Evolutionary conservation across 2,113 vertebrate species (phyloP).

Genomic region (Ophthalmolycus amberensis): DNA sequence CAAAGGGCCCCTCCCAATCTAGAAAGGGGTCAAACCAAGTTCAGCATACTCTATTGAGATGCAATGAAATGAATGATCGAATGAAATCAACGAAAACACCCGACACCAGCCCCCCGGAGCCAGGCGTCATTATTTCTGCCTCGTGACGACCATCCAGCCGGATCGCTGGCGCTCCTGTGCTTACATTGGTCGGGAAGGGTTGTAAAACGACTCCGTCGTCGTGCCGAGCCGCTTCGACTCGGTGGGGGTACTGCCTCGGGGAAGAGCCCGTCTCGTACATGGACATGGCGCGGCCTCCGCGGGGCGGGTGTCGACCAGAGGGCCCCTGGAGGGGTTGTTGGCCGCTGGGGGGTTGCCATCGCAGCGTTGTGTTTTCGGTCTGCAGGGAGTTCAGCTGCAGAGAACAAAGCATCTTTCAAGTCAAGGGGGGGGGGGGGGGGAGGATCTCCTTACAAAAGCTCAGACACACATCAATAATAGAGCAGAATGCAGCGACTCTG

Average conservation of each 20-base stretch:
- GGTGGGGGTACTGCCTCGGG: conserved; percentile 91
- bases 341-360: conserved; percentile 90
- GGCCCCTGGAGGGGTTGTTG: conserved; percentile 87
- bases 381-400: conserved; percentile 96
- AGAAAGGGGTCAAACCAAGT: conserved; percentile 91
- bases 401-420: conserved; percentile 74
- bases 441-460: conserved; percentile 50
- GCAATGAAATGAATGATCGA: conserved; percentile 64
- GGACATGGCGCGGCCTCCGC: conserved; percentile 95
- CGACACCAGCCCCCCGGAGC: conserved; percentile 67
- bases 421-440: background rate
- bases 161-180: conserved; percentile 70
- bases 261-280: conserved; percentile 99
- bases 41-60: conserved; percentile 83
- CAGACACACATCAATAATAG: conserved; percentile 60
- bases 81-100: conserved; percentile 52
- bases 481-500: conserved; percentile 31
- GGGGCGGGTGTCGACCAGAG: conserved; percentile 86
- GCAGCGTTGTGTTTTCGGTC: conserved; percentile 94
- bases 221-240: conserved; percentile 86
- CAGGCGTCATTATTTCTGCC: conserved; percentile 50
- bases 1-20: conserved; percentile 98
- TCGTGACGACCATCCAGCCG: conserved; percentile 30
- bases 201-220: conserved; percentile 92
- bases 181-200: conserved; percentile 95